Base-by-base conservation (phyloP, 2,113 vertebrate genomes). In the Rallus limicola region DNA sequence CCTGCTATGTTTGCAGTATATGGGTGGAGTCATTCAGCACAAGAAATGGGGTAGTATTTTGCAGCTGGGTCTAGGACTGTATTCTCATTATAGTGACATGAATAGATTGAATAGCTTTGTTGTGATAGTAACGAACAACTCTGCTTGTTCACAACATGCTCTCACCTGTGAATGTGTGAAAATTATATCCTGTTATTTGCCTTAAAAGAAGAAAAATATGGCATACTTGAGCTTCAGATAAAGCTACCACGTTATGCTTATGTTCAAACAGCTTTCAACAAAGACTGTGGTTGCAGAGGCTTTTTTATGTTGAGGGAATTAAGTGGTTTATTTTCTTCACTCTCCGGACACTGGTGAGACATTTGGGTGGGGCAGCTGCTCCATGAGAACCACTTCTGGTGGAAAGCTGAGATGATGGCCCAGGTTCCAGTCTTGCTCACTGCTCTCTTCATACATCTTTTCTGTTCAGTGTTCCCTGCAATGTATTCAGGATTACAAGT, bases 341-440 rank as follows among this genome's bases (percentile, higher is more conserved):
- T 55, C 2, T 67, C 36, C 75, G 91, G 63, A 16, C 29, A 9
- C 56, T 81, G 63, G 23, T 86, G 11, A 78, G 71, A 42, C 1
- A 2, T 86, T 89, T 82, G 83, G 82, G 83, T 93, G 88, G 69
- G 87, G 85, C 91, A 81, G 60, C 53, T 78, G 81, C 62, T 83
- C 0, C 2, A 16, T 69, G 26, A 6, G 64, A 89, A 28, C 56
- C 10, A 33, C 23, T 3, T 71, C 38, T 82, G 64, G 36, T 59
- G 68, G 83, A 88, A 3, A 65, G 64, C 52, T 44, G 70, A 10
- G 1, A 1, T 4, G 74, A 53, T 82, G 89, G 74, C 89, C 65
- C 72, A 29, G 31, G 77, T 59, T 94, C 65, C 69, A 34, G 42
- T 28, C 38, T 64, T 1, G 1, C 26, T 50, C 4, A 78, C 40